Conservation (phyloP, 2,113 vertebrate genomes). For the Spermophilus dauricus region DNA sequence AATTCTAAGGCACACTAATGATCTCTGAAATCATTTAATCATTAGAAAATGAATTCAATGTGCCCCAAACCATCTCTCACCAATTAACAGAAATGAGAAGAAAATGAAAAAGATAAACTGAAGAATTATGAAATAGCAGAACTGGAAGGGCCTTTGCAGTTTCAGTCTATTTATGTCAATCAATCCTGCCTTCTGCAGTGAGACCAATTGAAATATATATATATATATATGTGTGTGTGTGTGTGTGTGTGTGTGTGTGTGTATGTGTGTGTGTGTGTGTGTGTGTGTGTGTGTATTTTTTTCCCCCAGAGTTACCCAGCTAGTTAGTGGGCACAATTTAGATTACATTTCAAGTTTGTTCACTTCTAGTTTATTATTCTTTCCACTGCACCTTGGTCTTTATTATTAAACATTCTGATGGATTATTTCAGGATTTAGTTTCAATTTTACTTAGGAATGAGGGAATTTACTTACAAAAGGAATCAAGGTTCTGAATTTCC, state of each 20-base stretch:
- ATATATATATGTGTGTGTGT: no score
- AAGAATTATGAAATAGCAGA: not conserved
- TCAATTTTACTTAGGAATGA: slow-evolving; percentile 6
- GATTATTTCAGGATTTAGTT: slow-evolving; percentile 1
- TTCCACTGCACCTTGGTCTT: not conserved
- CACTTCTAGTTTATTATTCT: not conserved
- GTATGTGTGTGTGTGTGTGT: no score
- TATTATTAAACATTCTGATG: not conserved
- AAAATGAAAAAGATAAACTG: not conserved
- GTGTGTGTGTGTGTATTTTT: not conserved
- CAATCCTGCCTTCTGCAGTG: not conserved
- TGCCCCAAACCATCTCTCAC: not conserved
- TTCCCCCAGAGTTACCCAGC: not conserved
- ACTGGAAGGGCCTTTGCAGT: not conserved
- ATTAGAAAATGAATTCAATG: slow-evolving; percentile 33
- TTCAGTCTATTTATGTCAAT: not conserved
- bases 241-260: no score
- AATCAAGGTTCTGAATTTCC: not conserved
- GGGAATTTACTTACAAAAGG: not conserved
- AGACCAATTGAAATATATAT: not conserved
- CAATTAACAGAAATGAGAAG: slow-evolving; percentile 3
- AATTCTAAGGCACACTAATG: not conserved
- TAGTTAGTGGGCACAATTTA: not conserved
- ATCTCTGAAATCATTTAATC: slow-evolving; percentile 1
- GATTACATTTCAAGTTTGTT: not conserved